Percentiles rank a stretch among this genome's conserved stretches.
Evolutionary conservation across 2,113 vertebrate species (phyloP).

Genomic region (Raja brachyura): DNA sequence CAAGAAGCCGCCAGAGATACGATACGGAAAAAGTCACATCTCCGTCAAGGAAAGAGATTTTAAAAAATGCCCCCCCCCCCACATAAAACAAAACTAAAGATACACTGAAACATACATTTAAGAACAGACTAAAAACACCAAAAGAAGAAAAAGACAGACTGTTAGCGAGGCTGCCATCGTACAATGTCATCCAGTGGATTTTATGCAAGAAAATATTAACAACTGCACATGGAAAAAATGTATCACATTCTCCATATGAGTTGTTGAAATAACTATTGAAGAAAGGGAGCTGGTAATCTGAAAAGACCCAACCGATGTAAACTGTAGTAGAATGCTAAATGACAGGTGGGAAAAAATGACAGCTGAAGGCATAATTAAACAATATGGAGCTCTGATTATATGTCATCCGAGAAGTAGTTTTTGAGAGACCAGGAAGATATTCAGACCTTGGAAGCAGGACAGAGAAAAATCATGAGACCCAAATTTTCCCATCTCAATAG

Average conservation of each 20-base stretch:
- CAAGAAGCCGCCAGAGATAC: too few relatives aligned
- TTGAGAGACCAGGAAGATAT: background rate
- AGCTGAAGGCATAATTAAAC: background rate
- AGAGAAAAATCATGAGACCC: background rate
- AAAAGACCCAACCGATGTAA: background rate
- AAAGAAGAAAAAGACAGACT: too few relatives aligned
- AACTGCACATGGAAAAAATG: background rate
- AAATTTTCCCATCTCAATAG: background rate
- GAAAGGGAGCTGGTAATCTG: background rate
- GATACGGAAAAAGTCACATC: too few relatives aligned
- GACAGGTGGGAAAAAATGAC: background rate
- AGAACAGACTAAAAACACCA: too few relatives aligned
- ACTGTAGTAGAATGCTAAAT: background rate
- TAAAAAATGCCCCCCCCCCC: too few relatives aligned
- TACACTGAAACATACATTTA: too few relatives aligned
- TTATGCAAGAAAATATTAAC: background rate
- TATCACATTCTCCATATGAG: background rate
- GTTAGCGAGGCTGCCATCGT: too few relatives aligned
- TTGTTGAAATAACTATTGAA: background rate
- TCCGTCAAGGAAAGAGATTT: too few relatives aligned
- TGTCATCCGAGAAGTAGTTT: too few relatives aligned
- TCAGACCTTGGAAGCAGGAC: background rate
- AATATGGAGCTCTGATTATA: background rate
- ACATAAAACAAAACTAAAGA: too few relatives aligned
- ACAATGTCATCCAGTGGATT: background rate